Evolutionary conservation across 2,797 vertebrate genomes (phyloP).

Genomic region (Mus caroli): DNA sequence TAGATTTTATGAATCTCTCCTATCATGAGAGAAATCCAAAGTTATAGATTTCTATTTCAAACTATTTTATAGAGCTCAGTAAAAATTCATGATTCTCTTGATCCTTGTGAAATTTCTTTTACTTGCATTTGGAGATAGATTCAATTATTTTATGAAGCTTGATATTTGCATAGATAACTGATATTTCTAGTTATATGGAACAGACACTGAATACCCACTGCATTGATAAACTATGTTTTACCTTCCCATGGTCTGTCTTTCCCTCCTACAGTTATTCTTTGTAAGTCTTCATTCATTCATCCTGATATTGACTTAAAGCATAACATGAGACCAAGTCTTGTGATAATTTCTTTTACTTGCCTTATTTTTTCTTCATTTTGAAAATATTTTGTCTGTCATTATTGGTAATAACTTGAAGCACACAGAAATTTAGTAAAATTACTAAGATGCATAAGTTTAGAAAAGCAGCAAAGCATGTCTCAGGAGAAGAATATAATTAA

Average conservation of each 20-base stretch:
- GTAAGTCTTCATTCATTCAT: not conserved
- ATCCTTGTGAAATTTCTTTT: not conserved
- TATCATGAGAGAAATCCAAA: not conserved
- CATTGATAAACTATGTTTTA: not conserved
- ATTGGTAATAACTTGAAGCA: slow-evolving; percentile 1
- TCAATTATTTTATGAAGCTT: not conserved
- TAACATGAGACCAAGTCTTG: not conserved
- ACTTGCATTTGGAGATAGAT: not conserved
- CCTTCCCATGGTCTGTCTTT: not conserved
- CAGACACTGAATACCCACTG: no score
- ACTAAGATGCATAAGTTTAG: not conserved
- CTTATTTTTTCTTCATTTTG: not conserved
- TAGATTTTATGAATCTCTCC: not conserved
- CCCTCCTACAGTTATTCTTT: not conserved
- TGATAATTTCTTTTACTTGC: not conserved
- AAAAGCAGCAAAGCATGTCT: not conserved
- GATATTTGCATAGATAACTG: not conserved
- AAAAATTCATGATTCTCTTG: not conserved
- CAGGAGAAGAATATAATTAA: not conserved
- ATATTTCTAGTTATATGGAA: not conserved
- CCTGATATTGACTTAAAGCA: not conserved
- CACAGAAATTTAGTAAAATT: not conserved
- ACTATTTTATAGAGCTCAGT: not conserved
- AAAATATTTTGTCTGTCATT: not conserved
- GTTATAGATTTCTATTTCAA: not conserved